Evolutionary conservation across 1,140 invertebrate species (phyloP), one percentile per base, ranked within the genome.

Genomic region (Drosophila ironensis): DNA sequence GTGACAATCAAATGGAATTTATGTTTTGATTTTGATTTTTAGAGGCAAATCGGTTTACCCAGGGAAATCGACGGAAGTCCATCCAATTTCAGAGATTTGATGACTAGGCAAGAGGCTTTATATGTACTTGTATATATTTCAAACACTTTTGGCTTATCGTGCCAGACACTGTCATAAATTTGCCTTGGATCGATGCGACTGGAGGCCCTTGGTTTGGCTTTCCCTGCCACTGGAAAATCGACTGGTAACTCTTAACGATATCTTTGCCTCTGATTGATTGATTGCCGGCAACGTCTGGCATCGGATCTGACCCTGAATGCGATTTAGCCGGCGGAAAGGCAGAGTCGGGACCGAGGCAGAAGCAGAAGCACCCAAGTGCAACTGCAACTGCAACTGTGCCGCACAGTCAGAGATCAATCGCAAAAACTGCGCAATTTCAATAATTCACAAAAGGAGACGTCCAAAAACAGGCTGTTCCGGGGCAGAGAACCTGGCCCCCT

Each of bases 381-480:
- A 27, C 46, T 42, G 25, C 45, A 38, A 17, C 25, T 27, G 35
- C 59, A 67, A 33, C 30, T 33, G 30, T 12, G 30, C 30, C 4
- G 5, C 38, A 30, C 22, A 54, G 61, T 40, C 60, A 25, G 57
- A 50, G 64, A 64, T 73, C 74, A 80, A 80, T 80, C 64, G 68
- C 38, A 69, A 64, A 56, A 70, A 69, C 61, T 60, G 77, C 59
- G 77, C 80, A 84, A 84, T 84, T 84, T 84, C 80, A 84, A 84
- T 84, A 84, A 86, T 86, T 86, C 80, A 84, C 80, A 72, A 86
- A 80, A 75, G 80, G 78, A 73, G 73, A 82, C 51, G 54, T 67
- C 50, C 52, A 61, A 52, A 52, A 28, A 42, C 41, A 22, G 20
- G 20, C 20, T 3, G 20, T 22, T 22, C 20, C 20, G 52, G 17